phyloP scores from a whole-genome alignment of 1,140 invertebrate genomes.

The Hylaeus anthracinus region DNA sequence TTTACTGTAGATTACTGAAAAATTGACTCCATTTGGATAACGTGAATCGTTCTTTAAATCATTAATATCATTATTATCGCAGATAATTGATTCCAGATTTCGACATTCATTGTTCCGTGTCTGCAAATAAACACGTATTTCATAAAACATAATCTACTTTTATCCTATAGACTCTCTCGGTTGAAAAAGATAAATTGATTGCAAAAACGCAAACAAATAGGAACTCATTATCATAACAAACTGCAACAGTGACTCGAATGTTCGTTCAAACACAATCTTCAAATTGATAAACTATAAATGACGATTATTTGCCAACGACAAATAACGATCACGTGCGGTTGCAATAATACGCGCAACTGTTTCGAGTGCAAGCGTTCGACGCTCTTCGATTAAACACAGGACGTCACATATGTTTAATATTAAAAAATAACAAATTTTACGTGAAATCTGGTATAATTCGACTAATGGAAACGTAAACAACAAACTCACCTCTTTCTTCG shows the following conservation, averaged over 20 bases:
- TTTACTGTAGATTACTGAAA: too few species aligned
- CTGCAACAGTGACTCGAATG: neutral
- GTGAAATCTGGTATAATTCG: neutral
- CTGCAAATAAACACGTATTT: too few species aligned
- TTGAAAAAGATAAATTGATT: neutral
- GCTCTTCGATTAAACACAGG: neutral
- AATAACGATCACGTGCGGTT: neutral
- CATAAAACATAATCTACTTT: neutral
- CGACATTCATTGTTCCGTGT: too few species aligned
- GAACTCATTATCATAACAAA: neutral
- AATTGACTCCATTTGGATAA: too few species aligned
- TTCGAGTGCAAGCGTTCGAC: too few species aligned
- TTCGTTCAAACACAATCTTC: neutral
- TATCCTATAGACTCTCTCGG: neutral
- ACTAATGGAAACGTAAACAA: neutral
- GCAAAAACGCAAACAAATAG: neutral
- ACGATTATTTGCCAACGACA: too few species aligned
- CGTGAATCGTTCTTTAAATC: too few species aligned
- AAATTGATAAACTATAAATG: neutral
- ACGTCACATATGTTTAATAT: neutral
- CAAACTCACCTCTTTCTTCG: constrained; percentile 77
- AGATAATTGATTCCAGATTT: too few species aligned
- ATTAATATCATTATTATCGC: too few species aligned
- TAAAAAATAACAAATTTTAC: neutral
- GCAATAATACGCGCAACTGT: neutral